Base-by-base conservation (phyloP, 1,140 invertebrate species). In the Bradysia coprophila region DNA sequence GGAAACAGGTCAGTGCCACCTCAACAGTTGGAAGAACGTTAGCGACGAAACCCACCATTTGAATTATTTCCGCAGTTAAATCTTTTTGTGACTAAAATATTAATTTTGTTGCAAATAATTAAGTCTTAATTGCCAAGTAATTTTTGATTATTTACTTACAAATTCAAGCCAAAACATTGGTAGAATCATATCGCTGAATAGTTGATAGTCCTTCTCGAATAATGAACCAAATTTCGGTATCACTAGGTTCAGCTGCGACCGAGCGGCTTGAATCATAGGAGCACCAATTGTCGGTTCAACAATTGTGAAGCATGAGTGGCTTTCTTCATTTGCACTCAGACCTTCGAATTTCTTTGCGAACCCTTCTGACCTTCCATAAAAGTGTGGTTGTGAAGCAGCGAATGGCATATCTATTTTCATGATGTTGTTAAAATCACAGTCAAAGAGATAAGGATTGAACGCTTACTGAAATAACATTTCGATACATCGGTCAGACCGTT, bases 141-240 rank as follows among this genome's bases (percentile, higher is more conserved):
- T n/a, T n/a, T n/a, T n/a, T n/a, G n/a, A n/a, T n/a, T n/a, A n/a
- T n/a, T n/a, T n/a, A 66, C 69, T 73, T 59, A 76, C 74, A 56
- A 72, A 73, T 71, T 76, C 74, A 1, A 65, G 53, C 72, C 72
- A 76, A 46, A 69, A 71, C 47, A 73, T 55, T 0, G 74, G 74
- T 23, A 76, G 45, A 0, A 66, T 49, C 3, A 62, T 56, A 40
- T 72, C 63, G 21, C 65, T 69, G 45, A 75, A 73, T 45, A 48
- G 62, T 10, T 59, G 46, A 3, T 71, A 58, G 3, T 61, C 51
- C 1, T 48, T 42, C 2, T 52, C 50, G 46, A 68, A 72, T 1
- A 57, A 57, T 2, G 53, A 59, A 2, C 74, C 49, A n/a, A n/a
- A n/a, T 18, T 66, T 53, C 34, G 63, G 56, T 1, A 75, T 49